Conservation (phyloP, 2,113 vertebrate species). For the Hucho hucho region DNA sequence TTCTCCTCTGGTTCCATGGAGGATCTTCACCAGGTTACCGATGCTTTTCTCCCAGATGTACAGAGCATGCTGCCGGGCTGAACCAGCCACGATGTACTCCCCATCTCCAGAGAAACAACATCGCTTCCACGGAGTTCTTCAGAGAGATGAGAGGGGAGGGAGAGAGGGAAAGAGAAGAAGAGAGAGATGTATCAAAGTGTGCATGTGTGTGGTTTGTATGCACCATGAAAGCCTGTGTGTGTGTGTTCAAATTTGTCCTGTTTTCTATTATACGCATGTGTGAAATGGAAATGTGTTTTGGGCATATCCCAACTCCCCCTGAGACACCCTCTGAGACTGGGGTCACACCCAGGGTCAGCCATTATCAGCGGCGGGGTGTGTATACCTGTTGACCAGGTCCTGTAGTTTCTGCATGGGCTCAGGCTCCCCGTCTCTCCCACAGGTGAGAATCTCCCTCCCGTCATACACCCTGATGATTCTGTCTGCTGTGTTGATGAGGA, state of each 20-base stretch:
- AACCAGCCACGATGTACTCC: conserved; percentile 96
- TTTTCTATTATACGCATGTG: too few relatives aligned
- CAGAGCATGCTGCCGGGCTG: conserved; percentile 91
- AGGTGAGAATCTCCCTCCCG: conserved; percentile 95
- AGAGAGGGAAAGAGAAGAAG: too few relatives aligned
- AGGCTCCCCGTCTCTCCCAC: conserved; percentile 92
- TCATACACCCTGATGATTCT: conserved; percentile 96
- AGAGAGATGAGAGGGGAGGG: background rate
- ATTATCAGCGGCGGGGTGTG: background rate
- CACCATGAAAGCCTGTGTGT: too few relatives aligned
- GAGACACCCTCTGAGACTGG: too few relatives aligned
- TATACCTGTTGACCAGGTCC: conserved; percentile 93
- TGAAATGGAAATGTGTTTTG: too few relatives aligned
- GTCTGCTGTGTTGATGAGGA: conserved; percentile 97
- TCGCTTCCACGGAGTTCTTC: conserved; percentile 96
- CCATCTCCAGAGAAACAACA: conserved; percentile 98
- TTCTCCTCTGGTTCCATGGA: conserved; percentile 93
- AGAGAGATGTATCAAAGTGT: background rate
- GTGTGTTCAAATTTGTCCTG: too few relatives aligned
- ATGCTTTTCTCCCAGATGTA: conserved; percentile 99
- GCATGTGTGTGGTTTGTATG: background rate
- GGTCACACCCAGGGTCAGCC: too few relatives aligned
- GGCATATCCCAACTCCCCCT: too few relatives aligned
- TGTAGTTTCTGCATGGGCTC: conserved; percentile 99
- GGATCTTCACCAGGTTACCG: conserved; percentile 96